Conservation (phyloP, 2,113 vertebrate genomes). For the Progne subis region DNA sequence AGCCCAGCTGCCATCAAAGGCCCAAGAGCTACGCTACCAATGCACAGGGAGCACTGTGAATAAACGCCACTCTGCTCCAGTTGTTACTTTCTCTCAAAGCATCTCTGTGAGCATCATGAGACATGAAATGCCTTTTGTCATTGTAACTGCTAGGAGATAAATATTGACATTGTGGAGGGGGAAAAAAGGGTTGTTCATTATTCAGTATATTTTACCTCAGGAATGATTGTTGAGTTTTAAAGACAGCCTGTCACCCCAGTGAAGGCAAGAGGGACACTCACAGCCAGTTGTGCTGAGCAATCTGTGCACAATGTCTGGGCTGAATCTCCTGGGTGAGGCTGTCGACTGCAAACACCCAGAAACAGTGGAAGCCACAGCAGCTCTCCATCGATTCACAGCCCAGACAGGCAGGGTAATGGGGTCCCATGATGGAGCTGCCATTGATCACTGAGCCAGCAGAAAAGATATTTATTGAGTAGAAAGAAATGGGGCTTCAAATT, state of each 20-base stretch:
- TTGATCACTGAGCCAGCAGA: background rate
- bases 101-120: background rate
- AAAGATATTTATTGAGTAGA: background rate
- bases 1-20: background rate
- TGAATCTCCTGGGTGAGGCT: rapidly evolving
- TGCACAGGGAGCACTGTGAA: background rate
- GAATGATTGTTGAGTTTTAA: background rate
- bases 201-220: background rate
- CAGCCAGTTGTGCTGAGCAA: background rate
- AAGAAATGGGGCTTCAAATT: background rate
- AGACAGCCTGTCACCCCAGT: background rate
- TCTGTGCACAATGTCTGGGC: background rate
- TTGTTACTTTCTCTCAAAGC: background rate
- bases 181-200: background rate
- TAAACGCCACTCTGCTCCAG: background rate
- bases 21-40: background rate
- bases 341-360: rapidly evolving
- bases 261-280: background rate
- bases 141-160: background rate
- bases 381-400: background rate
- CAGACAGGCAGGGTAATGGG: background rate
- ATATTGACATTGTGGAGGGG: background rate
- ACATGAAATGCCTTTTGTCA: background rate
- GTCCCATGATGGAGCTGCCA: background rate
- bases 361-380: background rate